These are phyloP conservation scores for Gymnothorax reevesii DNA, from an alignment of 2,797 vertebrate genomes.

Conservation along the genomic window DNA sequence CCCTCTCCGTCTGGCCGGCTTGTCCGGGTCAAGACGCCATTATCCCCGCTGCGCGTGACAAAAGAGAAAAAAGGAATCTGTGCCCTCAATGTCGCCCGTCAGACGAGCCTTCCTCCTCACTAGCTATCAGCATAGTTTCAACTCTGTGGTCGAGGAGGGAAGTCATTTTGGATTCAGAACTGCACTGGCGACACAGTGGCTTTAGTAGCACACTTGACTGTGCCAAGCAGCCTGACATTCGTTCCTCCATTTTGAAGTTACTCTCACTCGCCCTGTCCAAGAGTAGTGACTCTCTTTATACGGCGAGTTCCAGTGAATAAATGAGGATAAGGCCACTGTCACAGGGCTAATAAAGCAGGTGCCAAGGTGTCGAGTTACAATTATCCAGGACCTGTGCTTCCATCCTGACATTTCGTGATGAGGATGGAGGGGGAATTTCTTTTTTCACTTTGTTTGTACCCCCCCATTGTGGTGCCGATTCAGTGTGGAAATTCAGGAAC, in stretches of 20 bases:
- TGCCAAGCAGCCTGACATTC: conserved; percentile 56
- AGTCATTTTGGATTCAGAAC: conserved; percentile 70
- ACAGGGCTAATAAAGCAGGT: not conserved
- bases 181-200: conserved; percentile 66
- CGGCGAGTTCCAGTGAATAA: not conserved
- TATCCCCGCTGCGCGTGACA: conserved; percentile 64
- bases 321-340: not conserved
- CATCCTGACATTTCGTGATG: not conserved
- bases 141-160: conserved; percentile 52
- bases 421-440: not conserved
- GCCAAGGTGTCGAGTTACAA: not conserved
- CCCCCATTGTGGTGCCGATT: not conserved
- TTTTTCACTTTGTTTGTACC: not conserved
- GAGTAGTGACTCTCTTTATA: not conserved
- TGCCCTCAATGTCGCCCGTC: conserved; percentile 63
- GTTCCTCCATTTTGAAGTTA: conserved; percentile 18
- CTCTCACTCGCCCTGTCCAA: not conserved
- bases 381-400: not conserved
- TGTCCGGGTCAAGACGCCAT: conserved; percentile 65
- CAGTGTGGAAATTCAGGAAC: not conserved
- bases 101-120: conserved; percentile 58
- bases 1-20: conserved; percentile 52
- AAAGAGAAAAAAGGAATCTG: conserved; percentile 50
- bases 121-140: conserved; percentile 30
- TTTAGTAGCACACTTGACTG: conserved; percentile 63